Percentiles rank a stretch among this genome's conserved stretches.
Conservation (phyloP, 1,140 invertebrate species). For the Dinothrombium tinctorium region DNA sequence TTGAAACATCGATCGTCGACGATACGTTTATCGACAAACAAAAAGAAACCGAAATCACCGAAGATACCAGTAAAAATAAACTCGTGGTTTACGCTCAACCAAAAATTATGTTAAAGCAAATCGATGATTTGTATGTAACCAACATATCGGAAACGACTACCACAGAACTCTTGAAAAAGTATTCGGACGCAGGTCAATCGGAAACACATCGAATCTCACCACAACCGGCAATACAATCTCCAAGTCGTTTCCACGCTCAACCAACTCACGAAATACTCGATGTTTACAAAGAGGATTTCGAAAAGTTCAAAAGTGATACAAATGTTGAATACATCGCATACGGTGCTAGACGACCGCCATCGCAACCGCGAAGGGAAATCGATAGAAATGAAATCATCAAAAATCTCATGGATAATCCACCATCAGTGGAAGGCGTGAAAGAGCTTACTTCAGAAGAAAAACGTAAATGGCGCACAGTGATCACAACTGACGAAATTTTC, state of each 20-base stretch:
- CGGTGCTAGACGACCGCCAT: no score
- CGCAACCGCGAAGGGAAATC: no score
- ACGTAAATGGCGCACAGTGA: slow-evolving; percentile 64
- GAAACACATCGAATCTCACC: not conserved
- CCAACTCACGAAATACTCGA: no score
- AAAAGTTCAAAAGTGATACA: no score
- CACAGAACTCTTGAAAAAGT: slow-evolving; percentile 30
- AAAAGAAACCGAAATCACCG: not conserved
- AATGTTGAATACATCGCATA: no score
- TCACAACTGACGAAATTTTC: slow-evolving; percentile 61
- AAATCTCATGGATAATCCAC: slow-evolving; percentile 8
- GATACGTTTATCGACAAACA: slow-evolving; percentile 5
- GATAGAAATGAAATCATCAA: no score
- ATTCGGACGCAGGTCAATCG: not conserved
- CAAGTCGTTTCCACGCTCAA: not conserved
- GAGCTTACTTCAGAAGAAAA: slow-evolving; percentile 34
- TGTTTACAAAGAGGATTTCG: no score
- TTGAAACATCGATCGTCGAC: slow-evolving; percentile 1
- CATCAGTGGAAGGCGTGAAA: not conserved
- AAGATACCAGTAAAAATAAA: slow-evolving; percentile 1
- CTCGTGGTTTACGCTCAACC: slow-evolving; percentile 3
- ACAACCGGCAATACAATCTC: not conserved
- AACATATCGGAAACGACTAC: slow-evolving; percentile 61
- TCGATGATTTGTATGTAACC: slow-evolving; percentile 60
- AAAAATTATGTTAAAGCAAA: slow-evolving; percentile 55